Evolutionary conservation across 2,888 invertebrate species (phyloP).

Genomic region (Pollenia angustigena): DNA sequence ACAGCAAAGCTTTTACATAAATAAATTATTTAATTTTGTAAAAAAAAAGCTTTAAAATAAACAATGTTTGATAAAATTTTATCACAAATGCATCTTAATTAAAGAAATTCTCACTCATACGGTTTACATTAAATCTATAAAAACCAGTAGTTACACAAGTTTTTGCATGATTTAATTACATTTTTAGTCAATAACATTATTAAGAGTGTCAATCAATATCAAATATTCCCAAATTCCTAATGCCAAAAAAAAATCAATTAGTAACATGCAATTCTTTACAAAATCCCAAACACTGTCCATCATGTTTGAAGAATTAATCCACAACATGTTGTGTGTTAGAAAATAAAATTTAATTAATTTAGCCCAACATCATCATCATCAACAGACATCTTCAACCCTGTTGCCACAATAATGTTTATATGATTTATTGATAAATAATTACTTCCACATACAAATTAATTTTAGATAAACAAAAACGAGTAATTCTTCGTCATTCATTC

Average conservation of each 20-base stretch:
- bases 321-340: not conserved
- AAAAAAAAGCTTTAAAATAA: no score
- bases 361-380: conserved; percentile 6
- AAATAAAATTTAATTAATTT: conserved; percentile 36
- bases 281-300: not conserved
- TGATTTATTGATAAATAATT: conserved; percentile 68
- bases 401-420: conserved; percentile 34
- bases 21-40: no score
- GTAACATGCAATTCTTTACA: conserved; percentile 1
- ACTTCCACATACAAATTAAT: conserved; percentile 52
- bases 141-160: no score
- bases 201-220: not conserved
- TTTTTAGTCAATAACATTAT: not conserved
- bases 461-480: conserved; percentile 37
- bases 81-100: no score
- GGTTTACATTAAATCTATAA: no score
- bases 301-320: not conserved
- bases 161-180: no score
- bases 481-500: conserved; percentile 41
- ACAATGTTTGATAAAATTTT: no score
- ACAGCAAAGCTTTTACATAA: no score
- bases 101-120: no score
- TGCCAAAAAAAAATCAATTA: conserved; percentile 5
- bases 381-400: not conserved
- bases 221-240: not conserved